Base-by-base conservation (phyloP, 92 coral and sea anemone species). In the Pocillopora grandis region DNA sequence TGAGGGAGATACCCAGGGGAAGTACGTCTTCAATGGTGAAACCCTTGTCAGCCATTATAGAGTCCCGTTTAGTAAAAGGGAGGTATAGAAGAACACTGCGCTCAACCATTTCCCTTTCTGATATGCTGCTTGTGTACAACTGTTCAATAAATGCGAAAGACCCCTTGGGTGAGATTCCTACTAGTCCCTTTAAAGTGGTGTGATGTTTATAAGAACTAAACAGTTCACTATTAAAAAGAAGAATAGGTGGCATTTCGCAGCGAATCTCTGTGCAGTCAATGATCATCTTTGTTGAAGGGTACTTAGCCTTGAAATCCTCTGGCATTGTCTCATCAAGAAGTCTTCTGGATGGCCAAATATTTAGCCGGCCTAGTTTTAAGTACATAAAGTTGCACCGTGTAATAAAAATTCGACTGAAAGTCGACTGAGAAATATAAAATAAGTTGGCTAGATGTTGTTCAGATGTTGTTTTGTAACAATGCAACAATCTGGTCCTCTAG, bases 11-110 rank as follows among this genome's bases (percentile, higher is more conserved):
- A 9, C 90, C 90, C 36, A 91, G 72, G n/a, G 90, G 92, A 52
- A 91, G 49, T 21, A 89, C 42, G 76, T 91, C 90, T 55, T 72
- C 71, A 20, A 80, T 82, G 18, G 70, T 52, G 49, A 90, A 88
- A 13, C 93, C 93, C 62, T 90, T 90, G 82, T 91, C 89, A 2
- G 92, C 89, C 90, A 89, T 80, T 9, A 85, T 87, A 33, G 84
- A 13, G 49, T 85, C 92, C 1, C 27, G 0, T 27, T 27, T 27
- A 27, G 27, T 0, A 72, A 91, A 88, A 52, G 64, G 13, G 15
- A 72, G 87, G 10, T 76, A 66, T 20, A 89, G 73, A 35, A 89
- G 81, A 36, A 90, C 94, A 84, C 90, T 81, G 56, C 64, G 63
- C 1, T 48, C 62, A 3, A 86, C 91, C 63, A 90, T 90, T 87